Percentiles rank a stretch among this genome's conserved stretches.
These are phyloP conservation scores for Monodelphis domestica DNA, from an alignment of 2,797 vertebrate species.

Conservation along the genomic window DNA sequence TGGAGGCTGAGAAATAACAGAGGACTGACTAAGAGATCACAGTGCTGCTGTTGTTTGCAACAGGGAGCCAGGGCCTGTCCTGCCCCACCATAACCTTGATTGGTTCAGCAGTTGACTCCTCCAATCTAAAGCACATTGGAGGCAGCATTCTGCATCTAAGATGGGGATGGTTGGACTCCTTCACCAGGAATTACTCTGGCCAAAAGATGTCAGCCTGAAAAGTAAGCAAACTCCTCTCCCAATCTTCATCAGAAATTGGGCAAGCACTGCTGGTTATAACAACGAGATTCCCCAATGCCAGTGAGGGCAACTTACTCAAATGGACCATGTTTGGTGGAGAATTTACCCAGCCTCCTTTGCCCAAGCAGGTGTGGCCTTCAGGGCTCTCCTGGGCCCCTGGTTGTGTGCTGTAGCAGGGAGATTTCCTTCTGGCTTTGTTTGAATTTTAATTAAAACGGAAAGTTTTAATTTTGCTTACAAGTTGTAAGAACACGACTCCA, in stretches of 20 bases:
- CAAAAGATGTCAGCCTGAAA: background rate
- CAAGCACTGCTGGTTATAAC: accelerated
- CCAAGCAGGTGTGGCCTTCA: constrained; percentile 24
- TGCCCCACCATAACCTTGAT: background rate
- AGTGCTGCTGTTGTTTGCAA: background rate
- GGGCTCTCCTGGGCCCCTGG: constrained; percentile 50
- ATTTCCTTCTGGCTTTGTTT: constrained; percentile 71
- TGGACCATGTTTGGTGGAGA: background rate
- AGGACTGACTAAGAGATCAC: background rate
- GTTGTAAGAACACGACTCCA: constrained; percentile 78
- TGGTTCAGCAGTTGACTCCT: background rate
- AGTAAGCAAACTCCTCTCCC: background rate
- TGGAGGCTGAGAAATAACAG: background rate
- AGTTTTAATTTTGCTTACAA: constrained; percentile 81
- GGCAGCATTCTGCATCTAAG: background rate
- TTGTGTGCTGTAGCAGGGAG: constrained; percentile 15
- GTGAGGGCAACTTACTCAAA: background rate
- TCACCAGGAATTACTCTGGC: background rate
- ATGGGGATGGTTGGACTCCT: background rate
- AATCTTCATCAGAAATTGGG: background rate
- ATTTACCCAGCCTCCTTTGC: background rate
- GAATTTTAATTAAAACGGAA: constrained; percentile 80
- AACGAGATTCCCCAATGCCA: background rate
- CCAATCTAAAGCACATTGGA: background rate
- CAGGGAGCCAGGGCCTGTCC: background rate